These are phyloP conservation scores for Acanthopleura granulata DNA, from an alignment of 2,888 invertebrate species.

Conservation along the genomic window DNA sequence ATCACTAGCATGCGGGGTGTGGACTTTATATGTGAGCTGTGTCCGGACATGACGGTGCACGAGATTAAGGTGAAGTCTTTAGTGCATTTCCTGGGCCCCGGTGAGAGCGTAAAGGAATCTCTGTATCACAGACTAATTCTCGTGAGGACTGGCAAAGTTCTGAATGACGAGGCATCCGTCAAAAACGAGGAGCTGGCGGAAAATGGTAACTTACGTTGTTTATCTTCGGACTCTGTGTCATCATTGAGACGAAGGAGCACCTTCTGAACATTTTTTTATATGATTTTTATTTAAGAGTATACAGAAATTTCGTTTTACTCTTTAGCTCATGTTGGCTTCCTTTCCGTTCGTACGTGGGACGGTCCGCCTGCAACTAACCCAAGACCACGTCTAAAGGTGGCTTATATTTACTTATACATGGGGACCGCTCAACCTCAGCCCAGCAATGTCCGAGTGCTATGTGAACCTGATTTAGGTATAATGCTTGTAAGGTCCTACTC, in stretches of 20 bases:
- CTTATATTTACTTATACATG: no score
- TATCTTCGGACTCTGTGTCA: background rate
- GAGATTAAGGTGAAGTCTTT: constrained; percentile 68
- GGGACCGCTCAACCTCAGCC: no score
- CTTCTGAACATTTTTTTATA: no score
- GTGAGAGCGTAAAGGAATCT: constrained; percentile 66
- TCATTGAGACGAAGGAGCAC: background rate
- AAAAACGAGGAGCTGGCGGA: constrained; percentile 65
- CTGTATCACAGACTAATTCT: constrained; percentile 68
- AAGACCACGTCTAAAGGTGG: no score
- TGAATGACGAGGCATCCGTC: constrained; percentile 68
- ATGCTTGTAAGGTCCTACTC: no score
- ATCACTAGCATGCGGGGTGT: constrained; percentile 67
- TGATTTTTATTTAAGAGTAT: no score
- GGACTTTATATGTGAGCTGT: constrained; percentile 58
- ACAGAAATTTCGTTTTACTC: no score
- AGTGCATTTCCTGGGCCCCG: constrained; percentile 66
- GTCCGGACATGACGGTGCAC: constrained; percentile 67
- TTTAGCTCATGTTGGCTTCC: no score
- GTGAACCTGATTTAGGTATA: no score
- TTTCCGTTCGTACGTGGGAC: no score
- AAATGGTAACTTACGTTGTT: constrained; percentile 58
- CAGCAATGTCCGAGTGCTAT: no score
- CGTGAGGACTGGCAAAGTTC: constrained; percentile 64
- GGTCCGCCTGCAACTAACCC: no score